Conservation (phyloP, 1,140 invertebrate genomes). For the Cephus cinctus region DNA sequence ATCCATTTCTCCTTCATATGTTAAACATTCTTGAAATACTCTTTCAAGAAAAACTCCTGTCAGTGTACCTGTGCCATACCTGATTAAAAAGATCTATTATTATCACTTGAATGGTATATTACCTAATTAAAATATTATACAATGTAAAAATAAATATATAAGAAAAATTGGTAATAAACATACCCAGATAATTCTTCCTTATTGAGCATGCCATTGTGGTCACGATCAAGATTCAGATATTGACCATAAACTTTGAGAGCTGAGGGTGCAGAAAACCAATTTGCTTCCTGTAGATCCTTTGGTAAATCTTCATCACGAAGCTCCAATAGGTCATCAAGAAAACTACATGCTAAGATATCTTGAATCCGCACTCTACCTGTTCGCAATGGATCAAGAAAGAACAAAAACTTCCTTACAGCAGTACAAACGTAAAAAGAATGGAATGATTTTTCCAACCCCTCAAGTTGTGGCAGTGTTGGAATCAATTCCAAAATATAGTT, state of each 20-base stretch:
- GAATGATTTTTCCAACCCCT: slow-evolving; percentile 89
- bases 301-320: slow-evolving; percentile 83
- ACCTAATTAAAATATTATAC: not conserved
- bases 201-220: slow-evolving; percentile 95
- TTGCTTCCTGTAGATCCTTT: slow-evolving; percentile 80
- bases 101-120: not conserved
- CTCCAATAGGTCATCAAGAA: slow-evolving; percentile 87
- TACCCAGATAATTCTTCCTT: slow-evolving; percentile 84
- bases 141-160: slow-evolving; percentile 1
- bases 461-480: slow-evolving; percentile 84
- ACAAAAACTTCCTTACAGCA: slow-evolving; percentile 92
- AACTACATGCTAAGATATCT: slow-evolving; percentile 88
- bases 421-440: slow-evolving; percentile 96
- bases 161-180: slow-evolving; percentile 12
- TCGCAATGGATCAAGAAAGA: slow-evolving; percentile 88
- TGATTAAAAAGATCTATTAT: slow-evolving; percentile 41
- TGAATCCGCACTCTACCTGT: slow-evolving; percentile 87
- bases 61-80: slow-evolving; percentile 89
- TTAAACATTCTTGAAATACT: slow-evolving; percentile 93
- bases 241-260: slow-evolving; percentile 88
- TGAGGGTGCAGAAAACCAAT: slow-evolving; percentile 94
- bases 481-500: slow-evolving; percentile 93
- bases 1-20: slow-evolving; percentile 96
- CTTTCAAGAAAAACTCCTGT: slow-evolving; percentile 89
- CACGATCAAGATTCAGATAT: slow-evolving; percentile 90